phyloP scores from a whole-genome alignment of 2,797 vertebrate genomes.

The Leptatherina wallacei region DNA sequence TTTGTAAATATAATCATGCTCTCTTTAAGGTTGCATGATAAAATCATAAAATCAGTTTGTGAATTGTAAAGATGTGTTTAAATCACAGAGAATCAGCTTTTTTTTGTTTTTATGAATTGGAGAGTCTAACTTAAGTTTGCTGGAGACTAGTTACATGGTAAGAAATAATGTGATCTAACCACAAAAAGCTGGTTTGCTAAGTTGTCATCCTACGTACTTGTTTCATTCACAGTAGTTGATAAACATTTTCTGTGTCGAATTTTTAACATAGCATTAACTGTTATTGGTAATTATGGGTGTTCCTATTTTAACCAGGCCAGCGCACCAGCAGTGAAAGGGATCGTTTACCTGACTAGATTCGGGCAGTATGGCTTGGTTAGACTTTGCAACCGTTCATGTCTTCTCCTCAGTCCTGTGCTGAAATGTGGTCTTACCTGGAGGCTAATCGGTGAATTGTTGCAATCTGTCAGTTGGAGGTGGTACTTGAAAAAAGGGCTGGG shows the following conservation, averaged over 20 bases:
- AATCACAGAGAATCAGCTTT: background rate
- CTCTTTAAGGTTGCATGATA: background rate
- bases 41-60: background rate
- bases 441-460: background rate
- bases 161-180: slow-evolving; percentile 13
- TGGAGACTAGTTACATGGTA: background rate
- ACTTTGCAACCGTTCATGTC: background rate
- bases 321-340: background rate
- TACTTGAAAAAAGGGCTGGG: too few species aligned
- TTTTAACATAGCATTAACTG: background rate
- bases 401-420: background rate
- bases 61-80: background rate
- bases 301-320: background rate
- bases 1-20: background rate
- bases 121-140: background rate
- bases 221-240: slow-evolving; percentile 11
- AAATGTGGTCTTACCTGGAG: background rate
- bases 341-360: slow-evolving; percentile 3
- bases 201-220: slow-evolving; percentile 23
- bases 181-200: slow-evolving; percentile 4
- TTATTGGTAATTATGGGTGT: background rate
- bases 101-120: background rate
- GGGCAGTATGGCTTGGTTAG: slow-evolving; percentile 13
- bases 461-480: too few species aligned
- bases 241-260: too few species aligned